Evolutionary conservation across 1,140 invertebrate genomes (phyloP).

Genomic region (Drosophila parvula): DNA sequence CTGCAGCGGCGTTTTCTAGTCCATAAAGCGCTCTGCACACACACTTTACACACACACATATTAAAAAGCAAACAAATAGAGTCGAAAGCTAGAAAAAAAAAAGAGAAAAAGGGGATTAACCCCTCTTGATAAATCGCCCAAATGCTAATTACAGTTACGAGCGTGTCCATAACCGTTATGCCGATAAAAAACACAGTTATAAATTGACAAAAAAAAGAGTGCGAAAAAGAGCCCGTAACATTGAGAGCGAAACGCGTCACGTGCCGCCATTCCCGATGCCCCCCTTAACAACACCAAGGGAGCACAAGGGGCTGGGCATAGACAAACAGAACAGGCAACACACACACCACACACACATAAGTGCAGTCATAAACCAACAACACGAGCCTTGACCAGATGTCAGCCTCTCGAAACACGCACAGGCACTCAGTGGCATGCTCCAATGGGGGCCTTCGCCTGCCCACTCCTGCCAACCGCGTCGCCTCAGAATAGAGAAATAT

Average conservation of each 20-base stretch:
- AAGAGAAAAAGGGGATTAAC: neutral
- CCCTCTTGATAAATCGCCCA: constrained; percentile 40
- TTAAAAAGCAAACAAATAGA: no score
- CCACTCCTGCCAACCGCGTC: neutral
- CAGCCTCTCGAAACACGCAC: constrained; percentile 20
- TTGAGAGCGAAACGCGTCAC: constrained; percentile 26
- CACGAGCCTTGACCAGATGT: constrained; percentile 33
- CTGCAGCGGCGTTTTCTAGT: constrained; percentile 53
- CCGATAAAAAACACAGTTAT: constrained; percentile 59
- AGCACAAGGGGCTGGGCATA: neutral
- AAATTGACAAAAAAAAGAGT: constrained; percentile 51
- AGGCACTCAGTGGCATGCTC: constrained; percentile 3
- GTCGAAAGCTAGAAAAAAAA: no score
- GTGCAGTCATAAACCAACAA: constrained; percentile 62
- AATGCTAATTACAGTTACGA: constrained; percentile 71
- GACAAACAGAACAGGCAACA: constrained; percentile 27
- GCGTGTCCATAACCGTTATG: constrained; percentile 12
- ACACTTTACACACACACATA: constrained; percentile 1
- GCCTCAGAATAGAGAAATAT: no score
- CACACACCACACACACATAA: constrained; percentile 25
- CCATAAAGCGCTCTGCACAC: constrained; percentile 38
- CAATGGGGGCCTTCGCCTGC: no score
- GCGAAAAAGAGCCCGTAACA: constrained; percentile 53
- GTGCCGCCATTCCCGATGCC: constrained; percentile 42
- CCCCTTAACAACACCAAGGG: constrained; percentile 18